These are phyloP conservation scores for Ceratoteleas bidentatus DNA, from an alignment of 1,140 invertebrate genomes.

Conservation along the genomic window DNA sequence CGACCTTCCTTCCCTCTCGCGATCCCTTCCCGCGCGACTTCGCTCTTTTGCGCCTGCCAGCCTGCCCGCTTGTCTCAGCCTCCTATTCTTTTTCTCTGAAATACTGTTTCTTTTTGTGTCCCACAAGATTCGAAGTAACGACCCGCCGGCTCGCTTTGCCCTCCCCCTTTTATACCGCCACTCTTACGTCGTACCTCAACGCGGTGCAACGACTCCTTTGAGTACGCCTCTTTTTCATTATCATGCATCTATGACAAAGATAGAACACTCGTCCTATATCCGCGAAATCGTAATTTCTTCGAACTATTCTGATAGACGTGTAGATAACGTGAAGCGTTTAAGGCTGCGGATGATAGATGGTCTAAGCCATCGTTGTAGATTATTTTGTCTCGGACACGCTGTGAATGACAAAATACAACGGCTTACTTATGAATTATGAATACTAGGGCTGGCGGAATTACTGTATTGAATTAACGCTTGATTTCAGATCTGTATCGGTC, in stretches of 20 bases:
- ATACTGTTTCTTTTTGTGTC: constrained; percentile 62
- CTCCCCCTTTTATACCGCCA: constrained; percentile 25
- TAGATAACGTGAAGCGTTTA: constrained; percentile 3
- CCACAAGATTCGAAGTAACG: constrained; percentile 65
- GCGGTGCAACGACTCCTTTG: constrained; percentile 41
- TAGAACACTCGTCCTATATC: constrained; percentile 41
- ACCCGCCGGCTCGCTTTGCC: constrained; percentile 58
- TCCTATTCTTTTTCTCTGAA: constrained; percentile 61
- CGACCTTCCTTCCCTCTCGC: constrained; percentile 57
- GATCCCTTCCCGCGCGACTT: constrained; percentile 13
- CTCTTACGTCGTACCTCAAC: constrained; percentile 46
- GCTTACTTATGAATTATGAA: too few species aligned
- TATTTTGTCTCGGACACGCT: constrained; percentile 9
- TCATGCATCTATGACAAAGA: constrained; percentile 51
- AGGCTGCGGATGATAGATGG: constrained; percentile 13
- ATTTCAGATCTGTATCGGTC: too few species aligned
- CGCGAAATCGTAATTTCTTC: constrained; percentile 10
- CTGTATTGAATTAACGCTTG: too few species aligned
- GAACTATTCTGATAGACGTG: constrained; percentile 8
- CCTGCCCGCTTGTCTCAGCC: constrained; percentile 43
- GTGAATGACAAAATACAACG: not conserved
- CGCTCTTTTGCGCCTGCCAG: constrained; percentile 47
- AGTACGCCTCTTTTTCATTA: constrained; percentile 48
- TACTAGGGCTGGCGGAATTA: too few species aligned
- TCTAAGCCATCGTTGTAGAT: not conserved